phyloP scores from a whole-genome alignment of 1,140 invertebrate genomes.

The Pollicipes pollicipes region DNA sequence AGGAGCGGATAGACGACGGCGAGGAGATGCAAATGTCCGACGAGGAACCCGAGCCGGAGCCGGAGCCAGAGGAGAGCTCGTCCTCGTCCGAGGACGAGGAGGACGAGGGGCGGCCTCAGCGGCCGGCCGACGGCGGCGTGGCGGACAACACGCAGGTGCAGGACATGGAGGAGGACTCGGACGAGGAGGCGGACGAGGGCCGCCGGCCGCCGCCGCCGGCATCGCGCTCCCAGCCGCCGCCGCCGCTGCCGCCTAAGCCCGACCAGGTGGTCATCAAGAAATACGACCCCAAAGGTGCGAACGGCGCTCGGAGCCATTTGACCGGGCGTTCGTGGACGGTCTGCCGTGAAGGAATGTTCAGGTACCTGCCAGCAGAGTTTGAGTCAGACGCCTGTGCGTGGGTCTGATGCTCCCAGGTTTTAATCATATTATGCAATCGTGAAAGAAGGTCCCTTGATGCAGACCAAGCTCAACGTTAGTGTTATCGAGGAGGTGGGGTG shows the following conservation, averaged over 20 bases:
- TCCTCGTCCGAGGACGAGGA: conserved; percentile 22
- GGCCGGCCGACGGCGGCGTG: conserved; percentile 3
- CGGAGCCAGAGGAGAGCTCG: conserved; percentile 40
- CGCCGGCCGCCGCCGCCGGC: conserved; percentile 21
- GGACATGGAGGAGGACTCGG: conserved; percentile 70
- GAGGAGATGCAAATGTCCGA: conserved; percentile 28
- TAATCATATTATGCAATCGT: too few relatives aligned
- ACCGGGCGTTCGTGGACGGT: too few relatives aligned
- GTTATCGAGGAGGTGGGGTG: too few relatives aligned
- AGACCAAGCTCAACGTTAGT: too few relatives aligned
- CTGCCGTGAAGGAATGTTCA: too few relatives aligned
- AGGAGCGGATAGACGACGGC: conserved; percentile 40
- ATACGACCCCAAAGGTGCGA: conserved; percentile 72
- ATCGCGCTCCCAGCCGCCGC: conserved; percentile 39
- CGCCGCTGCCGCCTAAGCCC: conserved; percentile 53
- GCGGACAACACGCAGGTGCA: conserved; percentile 37
- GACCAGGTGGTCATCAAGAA: conserved; percentile 93
- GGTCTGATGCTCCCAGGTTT: too few relatives aligned
- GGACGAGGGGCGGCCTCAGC: conserved; percentile 21
- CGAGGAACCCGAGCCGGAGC: conserved; percentile 24
- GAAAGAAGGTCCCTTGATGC: too few relatives aligned
- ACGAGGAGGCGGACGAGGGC: conserved; percentile 28
- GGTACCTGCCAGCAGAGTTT: too few relatives aligned
- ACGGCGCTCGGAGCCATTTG: too few relatives aligned
- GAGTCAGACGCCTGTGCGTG: too few relatives aligned